These are phyloP conservation scores for Sinhomidia bicolor DNA, from an alignment of 2,888 invertebrate species.

Conservation along the genomic window DNA sequence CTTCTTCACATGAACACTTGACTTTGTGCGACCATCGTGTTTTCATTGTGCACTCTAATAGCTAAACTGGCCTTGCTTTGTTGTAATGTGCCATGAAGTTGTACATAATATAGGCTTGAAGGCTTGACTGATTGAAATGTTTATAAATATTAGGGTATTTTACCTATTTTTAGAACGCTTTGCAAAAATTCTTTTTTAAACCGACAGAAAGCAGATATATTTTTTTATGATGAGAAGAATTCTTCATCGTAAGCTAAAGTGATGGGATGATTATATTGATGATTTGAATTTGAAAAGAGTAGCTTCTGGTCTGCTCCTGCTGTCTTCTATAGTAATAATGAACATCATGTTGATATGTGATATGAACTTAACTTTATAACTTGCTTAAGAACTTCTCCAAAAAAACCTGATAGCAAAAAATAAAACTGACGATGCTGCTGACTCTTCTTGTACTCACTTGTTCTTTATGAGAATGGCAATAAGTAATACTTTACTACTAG, in stretches of 20 bases:
- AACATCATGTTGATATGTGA: conserved; percentile 4
- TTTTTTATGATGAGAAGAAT: conserved; percentile 47
- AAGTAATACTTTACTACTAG: neutral
- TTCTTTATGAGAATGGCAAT: neutral
- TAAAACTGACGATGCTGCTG: conserved; percentile 16
- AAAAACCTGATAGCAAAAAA: neutral
- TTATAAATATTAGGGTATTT: conserved; percentile 70
- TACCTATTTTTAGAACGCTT: conserved; percentile 69
- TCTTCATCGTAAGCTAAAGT: conserved; percentile 14
- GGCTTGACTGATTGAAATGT: conserved; percentile 68
- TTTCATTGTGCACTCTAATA: conserved; percentile 46
- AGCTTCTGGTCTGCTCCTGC: conserved; percentile 5
- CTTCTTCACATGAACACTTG: conserved; percentile 60
- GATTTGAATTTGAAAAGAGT: conserved; percentile 43
- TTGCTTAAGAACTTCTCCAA: conserved; percentile 23
- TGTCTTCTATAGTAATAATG: neutral
- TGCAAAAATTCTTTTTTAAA: conserved; percentile 52
- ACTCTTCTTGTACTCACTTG: too few species aligned
- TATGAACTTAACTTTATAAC: conserved; percentile 2
- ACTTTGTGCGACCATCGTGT: conserved; percentile 59
- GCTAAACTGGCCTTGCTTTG: conserved; percentile 60
- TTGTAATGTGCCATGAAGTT: conserved; percentile 51
- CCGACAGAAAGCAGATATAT: conserved; percentile 60
- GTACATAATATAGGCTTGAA: conserved; percentile 39
- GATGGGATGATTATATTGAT: conserved; percentile 57